phyloP scores from a whole-genome alignment of 2,113 vertebrate species.

The Pseudorasbora parva region DNA sequence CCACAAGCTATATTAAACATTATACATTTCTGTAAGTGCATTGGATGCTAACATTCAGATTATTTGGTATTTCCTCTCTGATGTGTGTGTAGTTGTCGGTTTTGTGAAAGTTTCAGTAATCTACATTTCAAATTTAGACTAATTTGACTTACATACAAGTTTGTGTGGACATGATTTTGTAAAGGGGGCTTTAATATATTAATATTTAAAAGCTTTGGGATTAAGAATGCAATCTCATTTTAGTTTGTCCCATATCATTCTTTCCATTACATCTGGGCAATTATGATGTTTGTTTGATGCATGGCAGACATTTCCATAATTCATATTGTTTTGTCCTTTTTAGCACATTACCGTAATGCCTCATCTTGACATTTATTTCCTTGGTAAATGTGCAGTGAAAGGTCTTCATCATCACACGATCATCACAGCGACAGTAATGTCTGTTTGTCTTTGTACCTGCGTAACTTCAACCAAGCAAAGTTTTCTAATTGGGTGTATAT shows the following conservation, averaged over 20 bases:
- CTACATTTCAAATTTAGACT: not conserved
- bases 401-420: not conserved
- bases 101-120: not conserved
- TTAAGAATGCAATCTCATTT: constrained; percentile 8
- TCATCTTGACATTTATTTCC: constrained; percentile 1
- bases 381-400: not conserved
- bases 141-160: not conserved
- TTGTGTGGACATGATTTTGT: not conserved
- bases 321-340: constrained; percentile 26
- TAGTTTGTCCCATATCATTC: not conserved
- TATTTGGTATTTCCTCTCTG: not conserved
- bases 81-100: not conserved
- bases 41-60: not conserved
- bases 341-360: not conserved
- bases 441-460: not conserved
- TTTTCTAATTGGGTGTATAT: not conserved
- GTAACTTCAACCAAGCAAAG: not conserved
- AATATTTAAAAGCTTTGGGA: not conserved
- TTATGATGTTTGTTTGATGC: constrained; percentile 35
- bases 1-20: not conserved
- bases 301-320: constrained; percentile 28
- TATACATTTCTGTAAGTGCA: not conserved
- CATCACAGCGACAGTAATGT: not conserved
- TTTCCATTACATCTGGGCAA: not conserved
- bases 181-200: not conserved